Evolutionary conservation across 2,888 invertebrate genomes (phyloP), one percentile per base, ranked within the genome.

Genomic region (Leucoptera coffeella): DNA sequence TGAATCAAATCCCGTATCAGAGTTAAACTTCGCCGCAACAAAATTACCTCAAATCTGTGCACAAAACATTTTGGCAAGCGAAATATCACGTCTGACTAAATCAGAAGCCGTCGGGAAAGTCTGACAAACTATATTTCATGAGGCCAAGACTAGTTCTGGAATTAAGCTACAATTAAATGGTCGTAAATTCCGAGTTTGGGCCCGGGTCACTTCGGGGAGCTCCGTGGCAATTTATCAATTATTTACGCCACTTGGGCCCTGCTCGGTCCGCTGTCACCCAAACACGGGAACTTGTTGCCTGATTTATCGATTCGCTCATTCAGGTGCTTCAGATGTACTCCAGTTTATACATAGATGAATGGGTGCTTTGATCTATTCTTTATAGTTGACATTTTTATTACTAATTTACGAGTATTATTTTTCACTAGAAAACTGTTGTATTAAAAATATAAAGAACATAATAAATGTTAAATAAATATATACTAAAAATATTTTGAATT

Each of bases 201-300:
- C 41, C 39, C 26, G 47, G 48, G 62, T 60, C 60, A 60, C 61
- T 60, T 49, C 50, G 45, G 61, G 61, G 32, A 8, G 51, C 52
- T 51, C 48, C 48, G 53, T 40, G 59, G 67, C 67, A 60, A 71
- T 72, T 69, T 71, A 67, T 72, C 72, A 71, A 71, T 72, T 72
- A 71, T 71, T 71, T 67, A 64, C 67, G 64, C 53, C 61, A 50
- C 58, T 57, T 48, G 60, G 55, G 45, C 50, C 46, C 36, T 43
- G 41, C 43, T 35, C 43, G 50, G n/a, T 42, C 50, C 47, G 50
- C 42, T 45, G 49, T 44, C 51, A 51, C 54, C 47, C 47, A 43
- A 23, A 40, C 36, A 35, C 32, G 30, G 36, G 30, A 44, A 48
- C 45, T 40, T 41, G 50, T 50, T 47, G 45, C 45, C 45, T 41